phyloP scores from a whole-genome alignment of 92 coral and sea anemone species.

The Porites divaricata region DNA sequence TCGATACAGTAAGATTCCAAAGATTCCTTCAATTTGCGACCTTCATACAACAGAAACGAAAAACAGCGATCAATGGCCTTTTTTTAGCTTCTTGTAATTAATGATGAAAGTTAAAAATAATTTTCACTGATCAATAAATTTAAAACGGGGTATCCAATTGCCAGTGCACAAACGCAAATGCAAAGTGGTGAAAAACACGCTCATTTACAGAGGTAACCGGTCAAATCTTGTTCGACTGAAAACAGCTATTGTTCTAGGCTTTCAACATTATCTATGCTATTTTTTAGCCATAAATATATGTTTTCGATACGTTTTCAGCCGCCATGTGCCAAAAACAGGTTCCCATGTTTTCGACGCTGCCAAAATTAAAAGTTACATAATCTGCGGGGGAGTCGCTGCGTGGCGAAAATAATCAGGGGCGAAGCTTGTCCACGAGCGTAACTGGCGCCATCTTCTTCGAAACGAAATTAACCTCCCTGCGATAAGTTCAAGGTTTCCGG shows the following conservation, averaged over 20 bases:
- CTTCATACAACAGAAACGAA: too few species aligned
- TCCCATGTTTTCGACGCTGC: conserved; percentile 42
- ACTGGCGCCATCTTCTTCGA: conserved; percentile 99
- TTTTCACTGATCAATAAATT: neutral
- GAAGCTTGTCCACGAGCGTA: conserved; percentile 91
- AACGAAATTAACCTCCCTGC: conserved; percentile 47
- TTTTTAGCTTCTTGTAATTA: neutral
- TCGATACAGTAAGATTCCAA: too few species aligned
- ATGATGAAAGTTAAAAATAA: neutral
- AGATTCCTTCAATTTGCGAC: too few species aligned
- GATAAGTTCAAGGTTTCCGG: conserved; percentile 69
- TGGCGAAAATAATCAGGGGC: conserved; percentile 78
- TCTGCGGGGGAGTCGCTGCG: conserved; percentile 88
- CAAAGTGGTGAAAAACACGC: neutral
- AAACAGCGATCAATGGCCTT: too few species aligned
- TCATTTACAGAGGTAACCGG: conserved; percentile 21
- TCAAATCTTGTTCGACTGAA: neutral
- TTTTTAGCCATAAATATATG: conserved; percentile 1
- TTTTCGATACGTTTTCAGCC: conserved; percentile 16
- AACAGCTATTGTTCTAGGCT: neutral
- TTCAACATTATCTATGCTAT: neutral
- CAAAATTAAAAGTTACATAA: conserved; percentile 61
- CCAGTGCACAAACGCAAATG: neutral
- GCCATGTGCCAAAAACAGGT: conserved; percentile 1
- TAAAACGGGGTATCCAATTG: too few species aligned